A percentile compares a stretch with the other conserved stretches of the same genome.
Conservation (phyloP, 2,113 vertebrate species). For the Strix aluco region DNA sequence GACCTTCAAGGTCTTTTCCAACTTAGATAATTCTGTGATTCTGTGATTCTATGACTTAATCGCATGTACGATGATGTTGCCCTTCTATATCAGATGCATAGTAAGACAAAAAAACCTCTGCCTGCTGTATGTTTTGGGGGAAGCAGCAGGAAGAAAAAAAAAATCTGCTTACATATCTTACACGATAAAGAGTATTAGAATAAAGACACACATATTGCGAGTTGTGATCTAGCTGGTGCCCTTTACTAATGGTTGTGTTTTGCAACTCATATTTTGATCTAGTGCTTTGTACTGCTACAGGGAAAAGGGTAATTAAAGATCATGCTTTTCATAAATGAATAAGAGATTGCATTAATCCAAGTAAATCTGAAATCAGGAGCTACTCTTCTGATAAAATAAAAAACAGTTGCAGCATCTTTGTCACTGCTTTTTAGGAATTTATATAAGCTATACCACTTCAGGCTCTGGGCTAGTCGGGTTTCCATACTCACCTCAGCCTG, state of each 20-base stretch:
- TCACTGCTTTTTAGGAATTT: not conserved
- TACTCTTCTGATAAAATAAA: not conserved
- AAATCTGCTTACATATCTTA: fast-evolving
- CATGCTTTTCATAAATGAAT: not conserved
- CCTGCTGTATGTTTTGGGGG: not conserved
- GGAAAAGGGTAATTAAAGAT: not conserved
- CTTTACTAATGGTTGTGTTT: not conserved
- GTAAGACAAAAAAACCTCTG: not conserved
- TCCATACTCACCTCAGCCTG: fast-evolving
- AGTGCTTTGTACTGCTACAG: not conserved
- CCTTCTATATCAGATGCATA: not conserved
- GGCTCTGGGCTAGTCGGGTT: not conserved
- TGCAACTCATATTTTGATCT: not conserved
- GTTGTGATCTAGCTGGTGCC: not conserved
- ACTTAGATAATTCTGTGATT: too few species aligned
- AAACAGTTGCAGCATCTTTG: not conserved
- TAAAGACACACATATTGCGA: not conserved
- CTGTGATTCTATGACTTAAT: too few species aligned
- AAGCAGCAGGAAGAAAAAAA: not conserved
- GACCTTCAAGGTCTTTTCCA: too few species aligned
- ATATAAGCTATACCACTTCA: fast-evolving
- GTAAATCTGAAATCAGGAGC: not conserved
- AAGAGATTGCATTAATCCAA: not conserved
- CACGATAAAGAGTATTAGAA: too few species aligned
- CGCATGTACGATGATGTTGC: too few species aligned